phyloP scores from a whole-genome alignment of 1,140 invertebrate genomes.

The Choristoneura fumiferana region DNA sequence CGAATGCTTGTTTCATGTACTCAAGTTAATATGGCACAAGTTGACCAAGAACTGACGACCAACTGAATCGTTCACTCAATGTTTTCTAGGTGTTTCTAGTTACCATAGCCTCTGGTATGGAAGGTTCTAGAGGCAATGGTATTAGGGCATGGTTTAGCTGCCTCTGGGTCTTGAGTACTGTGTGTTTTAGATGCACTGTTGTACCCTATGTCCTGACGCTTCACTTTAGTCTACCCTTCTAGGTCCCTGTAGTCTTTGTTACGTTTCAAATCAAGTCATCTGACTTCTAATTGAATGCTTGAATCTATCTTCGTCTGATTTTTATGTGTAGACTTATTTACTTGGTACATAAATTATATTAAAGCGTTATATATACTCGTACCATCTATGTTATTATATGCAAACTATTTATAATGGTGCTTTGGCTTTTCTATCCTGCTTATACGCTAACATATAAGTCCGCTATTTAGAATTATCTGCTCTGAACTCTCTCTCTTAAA shows the following conservation, averaged over 20 bases:
- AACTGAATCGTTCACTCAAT: constrained; percentile 4
- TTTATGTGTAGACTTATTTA: not conserved
- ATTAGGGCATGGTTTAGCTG: constrained; percentile 14
- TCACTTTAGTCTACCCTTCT: constrained; percentile 6
- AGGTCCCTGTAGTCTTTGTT: not conserved
- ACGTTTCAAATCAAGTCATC: not conserved
- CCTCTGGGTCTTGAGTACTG: constrained; percentile 16
- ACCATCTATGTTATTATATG: not conserved
- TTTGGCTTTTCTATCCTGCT: constrained; percentile 3
- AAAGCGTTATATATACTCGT: not conserved
- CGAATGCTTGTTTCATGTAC: constrained; percentile 32
- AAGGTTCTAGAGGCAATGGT: not conserved
- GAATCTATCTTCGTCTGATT: not conserved
- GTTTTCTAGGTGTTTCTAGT: constrained; percentile 3
- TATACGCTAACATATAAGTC: not conserved
- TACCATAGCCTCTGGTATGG: not conserved
- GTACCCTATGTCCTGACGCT: constrained; percentile 15
- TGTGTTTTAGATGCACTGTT: constrained; percentile 19
- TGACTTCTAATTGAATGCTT: too few species aligned
- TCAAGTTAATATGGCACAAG: constrained; percentile 29
- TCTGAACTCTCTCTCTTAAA: too few species aligned
- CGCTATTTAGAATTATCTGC: too few species aligned
- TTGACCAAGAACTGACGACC: constrained; percentile 12
- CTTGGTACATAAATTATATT: not conserved
- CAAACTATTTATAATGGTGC: not conserved